Evolutionary conservation across 2,888 invertebrate genomes (phyloP).

Genomic region (Drepanosiphum platanoidis): DNA sequence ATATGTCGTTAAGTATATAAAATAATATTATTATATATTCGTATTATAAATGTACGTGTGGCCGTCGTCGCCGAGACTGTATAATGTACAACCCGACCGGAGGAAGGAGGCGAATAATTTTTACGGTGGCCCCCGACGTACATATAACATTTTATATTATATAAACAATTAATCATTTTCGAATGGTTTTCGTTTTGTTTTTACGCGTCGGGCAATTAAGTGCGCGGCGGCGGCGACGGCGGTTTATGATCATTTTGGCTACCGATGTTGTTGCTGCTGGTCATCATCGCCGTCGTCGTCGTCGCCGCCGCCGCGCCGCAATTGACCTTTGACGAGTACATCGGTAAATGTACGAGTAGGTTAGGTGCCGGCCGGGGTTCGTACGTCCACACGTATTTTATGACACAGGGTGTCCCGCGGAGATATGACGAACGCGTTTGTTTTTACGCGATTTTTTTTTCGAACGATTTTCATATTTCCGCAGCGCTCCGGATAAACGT

Average conservation of each 20-base stretch:
- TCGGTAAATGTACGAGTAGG: not conserved
- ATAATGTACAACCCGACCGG: not conserved
- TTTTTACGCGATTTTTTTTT: too few relatives aligned
- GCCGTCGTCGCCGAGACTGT: too few relatives aligned
- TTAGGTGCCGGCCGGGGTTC: not conserved
- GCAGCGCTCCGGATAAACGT: too few relatives aligned
- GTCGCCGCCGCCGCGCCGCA: not conserved
- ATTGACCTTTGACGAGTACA: conserved; percentile 42
- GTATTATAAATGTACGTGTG: not conserved
- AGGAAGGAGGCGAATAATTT: conserved; percentile 10
- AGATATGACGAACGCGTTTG: too few relatives aligned
- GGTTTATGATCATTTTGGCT: conserved; percentile 55
- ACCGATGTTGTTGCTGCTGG: conserved; percentile 13
- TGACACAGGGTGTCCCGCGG: too few relatives aligned
- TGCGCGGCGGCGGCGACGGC: not conserved
- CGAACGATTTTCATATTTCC: too few relatives aligned
- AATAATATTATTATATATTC: not conserved
- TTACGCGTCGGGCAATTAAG: conserved; percentile 34
- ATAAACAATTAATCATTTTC: conserved; percentile 37
- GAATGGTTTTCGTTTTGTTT: conserved; percentile 25
- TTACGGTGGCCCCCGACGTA: conserved; percentile 40
- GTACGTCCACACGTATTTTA: not conserved
- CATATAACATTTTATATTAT: not conserved
- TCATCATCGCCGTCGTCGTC: not conserved
- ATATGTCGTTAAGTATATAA: conserved; percentile 58